Conservation (phyloP, 2,888 invertebrate genomes). For the Sphecodes monilicornis region DNA sequence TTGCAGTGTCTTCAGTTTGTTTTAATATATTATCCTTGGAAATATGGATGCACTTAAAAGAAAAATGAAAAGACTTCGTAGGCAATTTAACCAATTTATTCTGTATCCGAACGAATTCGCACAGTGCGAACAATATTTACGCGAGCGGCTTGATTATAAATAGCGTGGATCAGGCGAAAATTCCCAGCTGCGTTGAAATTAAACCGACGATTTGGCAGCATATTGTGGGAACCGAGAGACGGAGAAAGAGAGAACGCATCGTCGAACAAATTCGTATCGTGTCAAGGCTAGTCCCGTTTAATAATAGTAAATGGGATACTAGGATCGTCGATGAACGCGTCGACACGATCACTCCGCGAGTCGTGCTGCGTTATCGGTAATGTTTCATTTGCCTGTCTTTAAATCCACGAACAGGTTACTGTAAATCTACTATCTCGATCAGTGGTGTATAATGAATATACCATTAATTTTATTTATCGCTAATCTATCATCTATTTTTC, state of each 20-base stretch:
- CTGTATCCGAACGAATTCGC: background rate
- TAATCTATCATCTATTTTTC: too few species aligned
- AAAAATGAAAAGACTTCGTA: too few species aligned
- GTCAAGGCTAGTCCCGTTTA: slow-evolving; percentile 54
- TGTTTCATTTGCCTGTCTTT: background rate
- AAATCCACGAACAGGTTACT: too few species aligned
- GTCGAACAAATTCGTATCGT: slow-evolving; percentile 35
- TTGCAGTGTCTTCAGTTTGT: too few species aligned
- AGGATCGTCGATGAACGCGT: background rate
- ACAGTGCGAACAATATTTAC: background rate
- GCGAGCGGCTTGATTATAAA: slow-evolving; percentile 11
- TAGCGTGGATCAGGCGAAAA: background rate
- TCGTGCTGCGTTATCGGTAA: background rate
- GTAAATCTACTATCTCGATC: too few species aligned
- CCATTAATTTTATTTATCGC: too few species aligned
- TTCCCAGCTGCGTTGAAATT: slow-evolving; percentile 11
- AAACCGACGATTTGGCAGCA: slow-evolving; percentile 47
- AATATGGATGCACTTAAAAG: too few species aligned
- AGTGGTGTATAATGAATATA: too few species aligned
- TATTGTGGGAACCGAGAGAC: slow-evolving; percentile 27
- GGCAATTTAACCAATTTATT: too few species aligned
- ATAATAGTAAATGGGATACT: slow-evolving; percentile 54
- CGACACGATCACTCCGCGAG: background rate
- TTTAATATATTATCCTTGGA: too few species aligned
- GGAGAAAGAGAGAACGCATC: background rate